Evolutionary conservation across 2,797 vertebrate species (phyloP), one percentile per base, ranked within the genome.

Genomic region (Columba guinea): DNA sequence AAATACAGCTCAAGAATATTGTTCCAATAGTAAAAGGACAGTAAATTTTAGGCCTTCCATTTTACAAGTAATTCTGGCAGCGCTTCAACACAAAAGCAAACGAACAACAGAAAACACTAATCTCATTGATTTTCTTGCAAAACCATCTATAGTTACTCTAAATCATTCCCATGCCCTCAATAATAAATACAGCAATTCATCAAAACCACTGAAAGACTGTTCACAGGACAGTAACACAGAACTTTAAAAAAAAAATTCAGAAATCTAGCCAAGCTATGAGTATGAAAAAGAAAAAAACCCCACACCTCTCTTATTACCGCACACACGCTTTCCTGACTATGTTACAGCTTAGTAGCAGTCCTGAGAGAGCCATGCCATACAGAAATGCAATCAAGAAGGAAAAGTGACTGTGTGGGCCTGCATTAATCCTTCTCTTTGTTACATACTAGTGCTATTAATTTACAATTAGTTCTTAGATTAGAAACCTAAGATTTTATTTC

Each of bases 391-490:
- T 94, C 89, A 79, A 95, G 93, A 90, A 63, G 32, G 55, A 93
- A 90, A 93, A 96, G 76, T 34, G 52, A 94, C 83, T 79, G 52
- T 87, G 93, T 90, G 85, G 89, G 35, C 65, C 35, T 90, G 92
- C 85, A 97, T 93, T 95, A 95, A 96, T 94, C 87, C 63, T 84
- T 81, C 75, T 88, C 55, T 80, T 89, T 62, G 69, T 76, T 86
- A 94, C 63, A 76, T 73, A 86, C 52, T 44, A 87, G 80, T 70
- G 71, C 39, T 91, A 87, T 70, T 87, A 94, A 93, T 95, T 94
- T 93, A 90, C 87, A 94, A 90, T 82, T 95, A 88, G 73, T 73
- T 96, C 76, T 92, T 75, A 88, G 73, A 94, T 91, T 93, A 93
- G 87, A 95, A 96, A 96, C 4, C 73, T 75, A 17, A 83, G 73